These are phyloP conservation scores for Apantesis nais DNA, from an alignment of 2,888 invertebrate genomes.

Conservation along the genomic window DNA sequence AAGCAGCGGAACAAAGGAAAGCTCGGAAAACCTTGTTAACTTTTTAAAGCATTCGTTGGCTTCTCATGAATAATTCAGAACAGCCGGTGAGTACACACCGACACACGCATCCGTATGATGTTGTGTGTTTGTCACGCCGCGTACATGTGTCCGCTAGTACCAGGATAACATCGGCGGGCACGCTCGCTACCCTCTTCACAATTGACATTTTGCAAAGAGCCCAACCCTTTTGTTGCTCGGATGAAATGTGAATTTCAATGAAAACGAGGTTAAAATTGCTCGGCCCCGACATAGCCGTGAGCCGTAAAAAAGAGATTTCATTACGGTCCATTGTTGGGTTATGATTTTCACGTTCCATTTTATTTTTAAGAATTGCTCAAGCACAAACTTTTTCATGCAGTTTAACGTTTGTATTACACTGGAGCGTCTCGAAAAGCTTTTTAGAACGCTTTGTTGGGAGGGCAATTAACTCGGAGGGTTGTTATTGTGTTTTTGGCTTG, in stretches of 20 bases:
- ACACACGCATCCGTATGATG: slow-evolving; percentile 49
- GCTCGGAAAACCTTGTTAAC: slow-evolving; percentile 82
- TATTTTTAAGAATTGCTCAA: slow-evolving; percentile 68
- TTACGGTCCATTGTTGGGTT: slow-evolving; percentile 77
- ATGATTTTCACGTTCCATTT: slow-evolving; percentile 76
- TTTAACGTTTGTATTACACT: slow-evolving; percentile 67
- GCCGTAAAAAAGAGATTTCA: slow-evolving; percentile 62
- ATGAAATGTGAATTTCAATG: slow-evolving; percentile 81
- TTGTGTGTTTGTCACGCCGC: slow-evolving; percentile 61
- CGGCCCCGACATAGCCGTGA: slow-evolving; percentile 67
- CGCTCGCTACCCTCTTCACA: slow-evolving; percentile 71
- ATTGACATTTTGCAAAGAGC: slow-evolving; percentile 78
- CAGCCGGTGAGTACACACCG: slow-evolving; percentile 58
- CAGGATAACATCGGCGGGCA: slow-evolving; percentile 58
- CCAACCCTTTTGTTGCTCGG: slow-evolving; percentile 76
- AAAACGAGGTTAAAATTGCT: slow-evolving; percentile 79
- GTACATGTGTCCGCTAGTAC: slow-evolving; percentile 63
- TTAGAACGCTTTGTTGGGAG: slow-evolving; percentile 63
- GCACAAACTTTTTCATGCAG: slow-evolving; percentile 63
- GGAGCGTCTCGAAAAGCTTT: slow-evolving; percentile 64
- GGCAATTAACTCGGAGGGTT: slow-evolving; percentile 73
- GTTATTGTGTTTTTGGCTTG: slow-evolving; percentile 74
- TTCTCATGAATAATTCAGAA: slow-evolving; percentile 79
- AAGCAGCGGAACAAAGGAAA: slow-evolving; percentile 80
- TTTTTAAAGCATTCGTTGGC: slow-evolving; percentile 81